These are phyloP conservation scores for Knipowitschia caucasica DNA, from an alignment of 2,797 vertebrate species.

Conservation along the genomic window DNA sequence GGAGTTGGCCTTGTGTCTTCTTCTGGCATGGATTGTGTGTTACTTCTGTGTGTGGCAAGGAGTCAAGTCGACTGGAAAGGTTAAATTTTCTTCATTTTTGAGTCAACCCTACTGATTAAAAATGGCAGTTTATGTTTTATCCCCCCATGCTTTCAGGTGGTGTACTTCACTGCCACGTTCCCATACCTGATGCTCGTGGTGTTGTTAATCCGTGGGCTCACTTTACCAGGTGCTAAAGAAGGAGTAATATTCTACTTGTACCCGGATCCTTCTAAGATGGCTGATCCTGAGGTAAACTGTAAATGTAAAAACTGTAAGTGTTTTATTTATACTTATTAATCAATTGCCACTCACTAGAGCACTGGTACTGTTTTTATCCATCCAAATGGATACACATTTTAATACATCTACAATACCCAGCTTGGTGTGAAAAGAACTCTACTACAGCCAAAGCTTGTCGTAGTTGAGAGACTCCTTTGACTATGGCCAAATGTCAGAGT, in stretches of 20 bases:
- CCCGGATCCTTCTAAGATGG: slow-evolving; percentile 87
- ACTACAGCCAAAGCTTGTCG: not conserved
- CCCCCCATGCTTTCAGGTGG: slow-evolving; percentile 71
- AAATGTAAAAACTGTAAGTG: too few species aligned
- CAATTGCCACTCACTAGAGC: too few species aligned
- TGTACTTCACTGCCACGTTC: slow-evolving; percentile 95
- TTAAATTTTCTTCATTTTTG: slow-evolving; percentile 26
- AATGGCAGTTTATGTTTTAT: not conserved
- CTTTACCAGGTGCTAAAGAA: slow-evolving; percentile 86
- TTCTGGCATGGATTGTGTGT: slow-evolving; percentile 89
- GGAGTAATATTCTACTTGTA: slow-evolving; percentile 94
- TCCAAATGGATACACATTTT: too few species aligned
- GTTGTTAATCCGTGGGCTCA: slow-evolving; percentile 89
- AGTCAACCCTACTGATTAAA: not conserved
- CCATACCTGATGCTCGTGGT: slow-evolving; percentile 91
- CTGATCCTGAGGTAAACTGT: slow-evolving; percentile 76
- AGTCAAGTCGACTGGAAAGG: slow-evolving; percentile 94
- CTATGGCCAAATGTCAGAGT: not conserved
- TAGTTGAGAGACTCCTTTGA: not conserved
- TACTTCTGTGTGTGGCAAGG: slow-evolving; percentile 97
- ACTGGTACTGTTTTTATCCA: too few species aligned
- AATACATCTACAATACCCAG: too few species aligned
- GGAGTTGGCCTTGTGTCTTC: slow-evolving; percentile 89
- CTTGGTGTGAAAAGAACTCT: too few species aligned
- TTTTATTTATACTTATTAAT: too few species aligned